Percentiles rank a stretch among this genome's conserved stretches.
phyloP scores from a whole-genome alignment of 2,113 vertebrate species.

The Chloropsis hardwickii region DNA sequence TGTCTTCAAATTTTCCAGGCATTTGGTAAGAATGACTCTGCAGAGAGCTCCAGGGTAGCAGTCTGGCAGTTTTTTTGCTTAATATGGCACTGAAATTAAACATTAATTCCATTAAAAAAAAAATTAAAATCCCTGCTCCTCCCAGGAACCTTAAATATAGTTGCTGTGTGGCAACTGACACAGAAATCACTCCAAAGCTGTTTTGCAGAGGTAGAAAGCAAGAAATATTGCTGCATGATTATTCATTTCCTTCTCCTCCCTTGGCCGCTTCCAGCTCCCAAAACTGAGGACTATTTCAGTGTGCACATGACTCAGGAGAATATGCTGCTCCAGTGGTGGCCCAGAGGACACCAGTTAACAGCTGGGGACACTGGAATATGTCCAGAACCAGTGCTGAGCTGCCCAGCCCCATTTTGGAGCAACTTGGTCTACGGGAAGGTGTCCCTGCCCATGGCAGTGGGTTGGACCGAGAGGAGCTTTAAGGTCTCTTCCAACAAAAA shows the following conservation, averaged over 20 bases:
- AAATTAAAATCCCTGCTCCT: neutral
- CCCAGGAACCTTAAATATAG: neutral
- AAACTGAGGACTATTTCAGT: neutral
- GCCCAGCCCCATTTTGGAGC: neutral
- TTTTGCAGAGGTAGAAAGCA: neutral
- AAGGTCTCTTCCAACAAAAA: neutral
- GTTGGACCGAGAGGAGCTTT: neutral
- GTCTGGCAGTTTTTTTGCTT: neutral
- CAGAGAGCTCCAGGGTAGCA: neutral
- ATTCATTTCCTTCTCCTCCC: neutral
- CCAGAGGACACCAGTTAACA: neutral
- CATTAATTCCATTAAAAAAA: neutral
- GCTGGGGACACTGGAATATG: neutral
- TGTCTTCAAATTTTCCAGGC: neutral
- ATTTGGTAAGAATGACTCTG: neutral
- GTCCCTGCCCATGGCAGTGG: too few species aligned
- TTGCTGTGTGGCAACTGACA: neutral
- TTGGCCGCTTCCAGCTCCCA: neutral
- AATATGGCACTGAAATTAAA: neutral
- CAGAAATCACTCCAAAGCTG: neutral
- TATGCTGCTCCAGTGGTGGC: neutral
- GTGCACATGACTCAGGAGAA: neutral
- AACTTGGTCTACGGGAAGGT: accelerated
- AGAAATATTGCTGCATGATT: neutral
- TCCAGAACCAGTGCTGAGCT: neutral